Percentiles rank a stretch among this genome's conserved stretches.
phyloP scores from a whole-genome alignment of 2,797 vertebrate species.

The Martes flavigula region DNA sequence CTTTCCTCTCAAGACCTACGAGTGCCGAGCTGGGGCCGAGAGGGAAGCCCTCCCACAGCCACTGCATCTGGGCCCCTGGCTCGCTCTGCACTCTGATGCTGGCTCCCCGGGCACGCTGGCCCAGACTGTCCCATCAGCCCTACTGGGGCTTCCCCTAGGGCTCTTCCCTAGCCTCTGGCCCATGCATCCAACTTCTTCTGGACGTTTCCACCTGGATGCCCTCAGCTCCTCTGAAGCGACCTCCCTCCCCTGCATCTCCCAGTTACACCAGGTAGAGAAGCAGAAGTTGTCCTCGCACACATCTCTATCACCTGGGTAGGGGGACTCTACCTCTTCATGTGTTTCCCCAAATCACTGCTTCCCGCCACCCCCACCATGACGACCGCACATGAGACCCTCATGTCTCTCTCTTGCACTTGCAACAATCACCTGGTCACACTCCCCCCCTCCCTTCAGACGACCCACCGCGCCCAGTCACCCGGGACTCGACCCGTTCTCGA shows the following conservation, averaged over 20 bases:
- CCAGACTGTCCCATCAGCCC: not conserved
- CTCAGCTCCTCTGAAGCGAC: not conserved
- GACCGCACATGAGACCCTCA: not conserved
- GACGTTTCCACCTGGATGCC: not conserved
- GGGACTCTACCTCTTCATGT: not conserved
- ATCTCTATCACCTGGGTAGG: not conserved
- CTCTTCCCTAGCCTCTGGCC: not conserved
- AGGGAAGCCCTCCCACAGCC: not conserved
- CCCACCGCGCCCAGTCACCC: rapidly evolving
- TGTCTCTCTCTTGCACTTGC: rapidly evolving
- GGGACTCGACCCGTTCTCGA: not conserved
- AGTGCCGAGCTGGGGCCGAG: rapidly evolving
- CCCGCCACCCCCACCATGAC: too few species aligned
- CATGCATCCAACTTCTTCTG: not conserved
- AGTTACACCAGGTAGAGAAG: not conserved
- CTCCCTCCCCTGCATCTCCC: too few species aligned
- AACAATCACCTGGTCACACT: rapidly evolving
- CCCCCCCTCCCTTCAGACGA: not conserved
- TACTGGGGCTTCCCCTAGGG: not conserved
- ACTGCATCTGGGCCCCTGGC: not conserved
- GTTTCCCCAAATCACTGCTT: not conserved
- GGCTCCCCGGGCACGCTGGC: rapidly evolving
- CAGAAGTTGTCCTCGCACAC: too few species aligned
- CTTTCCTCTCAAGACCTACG: rapidly evolving
- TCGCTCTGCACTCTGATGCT: not conserved